Conservation (phyloP, 2,888 invertebrate species). For the Pycnomerus fuliginosus region DNA sequence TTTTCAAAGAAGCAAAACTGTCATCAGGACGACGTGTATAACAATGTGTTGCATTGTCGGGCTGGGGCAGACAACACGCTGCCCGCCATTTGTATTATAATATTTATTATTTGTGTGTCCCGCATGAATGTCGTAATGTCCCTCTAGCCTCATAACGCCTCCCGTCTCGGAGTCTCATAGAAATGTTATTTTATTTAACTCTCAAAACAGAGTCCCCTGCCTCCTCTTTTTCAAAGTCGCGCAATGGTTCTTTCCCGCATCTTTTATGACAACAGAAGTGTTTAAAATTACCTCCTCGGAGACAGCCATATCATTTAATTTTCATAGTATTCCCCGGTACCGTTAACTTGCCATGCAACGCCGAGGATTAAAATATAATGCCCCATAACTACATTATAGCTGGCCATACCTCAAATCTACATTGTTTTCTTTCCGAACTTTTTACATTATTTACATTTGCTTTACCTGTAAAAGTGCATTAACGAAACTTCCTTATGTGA, state of each 20-base stretch:
- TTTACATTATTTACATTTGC: constrained; percentile 41
- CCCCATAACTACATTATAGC: constrained; percentile 48
- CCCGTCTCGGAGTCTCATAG: constrained; percentile 44
- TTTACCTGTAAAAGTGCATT: too few species aligned
- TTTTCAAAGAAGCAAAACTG: constrained; percentile 53
- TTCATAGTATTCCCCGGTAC: constrained; percentile 45
- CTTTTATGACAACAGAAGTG: constrained; percentile 53
- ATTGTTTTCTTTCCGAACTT: constrained; percentile 32
- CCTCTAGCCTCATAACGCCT: constrained; percentile 48
- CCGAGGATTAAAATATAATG: constrained; percentile 49
- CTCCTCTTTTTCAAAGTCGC: constrained; percentile 52
- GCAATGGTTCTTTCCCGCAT: constrained; percentile 50
- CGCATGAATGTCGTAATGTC: constrained; percentile 47
- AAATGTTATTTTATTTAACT: constrained; percentile 53
- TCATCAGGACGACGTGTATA: constrained; percentile 50
- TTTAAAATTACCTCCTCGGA: constrained; percentile 52
- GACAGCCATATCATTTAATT: constrained; percentile 53
- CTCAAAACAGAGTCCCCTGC: constrained; percentile 48
- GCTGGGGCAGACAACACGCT: constrained; percentile 39
- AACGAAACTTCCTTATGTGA: too few species aligned
- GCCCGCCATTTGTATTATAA: constrained; percentile 51
- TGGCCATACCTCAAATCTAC: constrained; percentile 43
- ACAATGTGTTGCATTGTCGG: constrained; percentile 53
- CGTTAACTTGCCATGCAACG: constrained; percentile 35
- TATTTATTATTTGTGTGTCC: constrained; percentile 56